phyloP scores from a whole-genome alignment of 2,888 invertebrate species.

The Pristionchus arcanus region DNA sequence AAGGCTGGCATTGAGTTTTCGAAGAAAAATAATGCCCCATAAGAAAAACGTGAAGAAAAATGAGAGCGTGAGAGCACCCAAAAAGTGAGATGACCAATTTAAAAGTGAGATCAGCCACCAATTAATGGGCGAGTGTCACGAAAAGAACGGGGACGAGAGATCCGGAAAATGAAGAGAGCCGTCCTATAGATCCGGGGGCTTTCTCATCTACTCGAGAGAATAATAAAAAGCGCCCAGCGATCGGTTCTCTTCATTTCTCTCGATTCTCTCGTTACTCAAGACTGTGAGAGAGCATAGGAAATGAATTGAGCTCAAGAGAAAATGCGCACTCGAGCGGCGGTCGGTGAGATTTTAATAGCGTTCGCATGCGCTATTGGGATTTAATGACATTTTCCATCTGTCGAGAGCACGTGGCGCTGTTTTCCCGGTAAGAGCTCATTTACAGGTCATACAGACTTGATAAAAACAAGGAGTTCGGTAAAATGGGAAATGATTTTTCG shows the following conservation, averaged over 20 bases:
- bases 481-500: not conserved
- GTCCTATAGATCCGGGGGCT: conserved; percentile 1
- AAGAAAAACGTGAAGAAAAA: not conserved
- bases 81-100: too few species aligned
- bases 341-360: not conserved
- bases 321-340: not conserved
- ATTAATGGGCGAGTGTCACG: not conserved
- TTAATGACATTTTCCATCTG: conserved; percentile 22
- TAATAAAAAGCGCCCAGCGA: not conserved
- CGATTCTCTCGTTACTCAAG: not conserved
- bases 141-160: conserved; percentile 29
- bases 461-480: too few species aligned
- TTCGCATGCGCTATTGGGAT: not conserved
- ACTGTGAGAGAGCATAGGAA: not conserved
- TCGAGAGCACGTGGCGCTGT: not conserved
- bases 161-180: not conserved
- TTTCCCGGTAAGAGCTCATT: too few species aligned
- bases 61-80: not conserved
- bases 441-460: too few species aligned
- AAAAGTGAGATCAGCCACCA: not conserved
- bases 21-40: too few species aligned
- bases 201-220: not conserved
- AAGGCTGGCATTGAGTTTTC: too few species aligned
- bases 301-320: not conserved
- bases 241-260: not conserved